Evolutionary conservation across 2,797 vertebrate species (phyloP).

Genomic region (Phrynocephalus forsythii): DNA sequence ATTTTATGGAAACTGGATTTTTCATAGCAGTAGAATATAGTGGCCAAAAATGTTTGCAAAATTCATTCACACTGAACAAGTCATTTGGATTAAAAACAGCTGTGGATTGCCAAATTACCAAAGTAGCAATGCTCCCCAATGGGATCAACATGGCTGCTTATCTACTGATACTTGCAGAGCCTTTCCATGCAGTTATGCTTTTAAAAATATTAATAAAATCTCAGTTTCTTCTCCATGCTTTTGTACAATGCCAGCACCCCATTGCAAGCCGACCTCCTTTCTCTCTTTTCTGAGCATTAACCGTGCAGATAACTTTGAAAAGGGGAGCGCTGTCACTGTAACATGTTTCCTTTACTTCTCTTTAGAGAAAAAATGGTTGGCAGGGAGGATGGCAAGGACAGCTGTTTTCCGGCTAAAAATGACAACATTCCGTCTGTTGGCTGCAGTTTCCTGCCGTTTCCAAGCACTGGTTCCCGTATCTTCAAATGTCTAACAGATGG

Average conservation of each 20-base stretch:
- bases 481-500: constrained; percentile 64
- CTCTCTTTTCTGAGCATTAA: not conserved
- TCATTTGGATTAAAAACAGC: not conserved
- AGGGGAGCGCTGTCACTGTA: constrained; percentile 37
- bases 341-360: constrained; percentile 37
- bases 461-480: constrained; percentile 45
- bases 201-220: not conserved
- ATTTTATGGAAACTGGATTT: not conserved
- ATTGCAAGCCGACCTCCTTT: not conserved
- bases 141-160: not conserved
- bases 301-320: constrained; percentile 33
- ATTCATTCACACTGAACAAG: not conserved
- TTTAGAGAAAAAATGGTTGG: constrained; percentile 51
- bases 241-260: not conserved
- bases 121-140: not conserved
- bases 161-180: not conserved
- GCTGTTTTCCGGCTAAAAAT: constrained; percentile 62
- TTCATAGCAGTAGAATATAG: not conserved
- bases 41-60: not conserved
- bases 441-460: constrained; percentile 43
- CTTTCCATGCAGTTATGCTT: not conserved
- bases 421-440: constrained; percentile 65
- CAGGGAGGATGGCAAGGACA: constrained; percentile 52
- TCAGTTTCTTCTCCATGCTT: not conserved
- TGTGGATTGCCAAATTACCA: not conserved